phyloP scores from a whole-genome alignment of 2,888 invertebrate species.

The Steinernema scapterisci region DNA sequence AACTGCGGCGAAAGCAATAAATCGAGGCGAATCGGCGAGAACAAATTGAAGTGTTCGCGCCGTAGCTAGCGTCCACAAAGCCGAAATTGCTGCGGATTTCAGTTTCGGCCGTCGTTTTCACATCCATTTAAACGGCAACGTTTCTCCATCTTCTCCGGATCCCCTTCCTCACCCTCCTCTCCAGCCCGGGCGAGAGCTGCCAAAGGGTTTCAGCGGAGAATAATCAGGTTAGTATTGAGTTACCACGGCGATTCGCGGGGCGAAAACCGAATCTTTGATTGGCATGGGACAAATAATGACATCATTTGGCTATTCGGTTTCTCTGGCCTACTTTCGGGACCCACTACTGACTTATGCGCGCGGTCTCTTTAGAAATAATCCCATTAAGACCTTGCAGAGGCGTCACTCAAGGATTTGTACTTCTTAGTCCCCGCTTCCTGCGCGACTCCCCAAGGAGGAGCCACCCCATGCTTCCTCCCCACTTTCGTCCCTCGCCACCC shows the following conservation, averaged over 20 bases:
- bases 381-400: slow-evolving; percentile 6
- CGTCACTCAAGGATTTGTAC: slow-evolving; percentile 17
- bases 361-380: slow-evolving; percentile 4
- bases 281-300: neutral
- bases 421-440: neutral
- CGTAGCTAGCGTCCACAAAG: neutral
- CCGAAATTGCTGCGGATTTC: slow-evolving; percentile 22
- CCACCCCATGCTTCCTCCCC: too few species aligned
- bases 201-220: neutral
- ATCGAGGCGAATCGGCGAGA: slow-evolving; percentile 11
- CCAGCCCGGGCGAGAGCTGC: neutral
- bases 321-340: neutral
- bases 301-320: slow-evolving; percentile 11
- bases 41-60: slow-evolving; percentile 28
- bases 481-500: too few species aligned
- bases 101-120: neutral
- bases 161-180: neutral
- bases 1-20: slow-evolving; percentile 26
- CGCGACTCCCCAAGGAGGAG: too few species aligned
- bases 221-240: slow-evolving; percentile 30
- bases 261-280: slow-evolving; percentile 20
- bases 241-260: neutral
- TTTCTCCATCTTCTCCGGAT: neutral
- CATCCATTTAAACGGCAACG: neutral
- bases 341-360: slow-evolving; percentile 1